A percentile compares a stretch with the other conserved stretches of the same genome.
Evolutionary conservation across 1,140 invertebrate species (phyloP).

Genomic region (Lordiphosa stackelbergi): DNA sequence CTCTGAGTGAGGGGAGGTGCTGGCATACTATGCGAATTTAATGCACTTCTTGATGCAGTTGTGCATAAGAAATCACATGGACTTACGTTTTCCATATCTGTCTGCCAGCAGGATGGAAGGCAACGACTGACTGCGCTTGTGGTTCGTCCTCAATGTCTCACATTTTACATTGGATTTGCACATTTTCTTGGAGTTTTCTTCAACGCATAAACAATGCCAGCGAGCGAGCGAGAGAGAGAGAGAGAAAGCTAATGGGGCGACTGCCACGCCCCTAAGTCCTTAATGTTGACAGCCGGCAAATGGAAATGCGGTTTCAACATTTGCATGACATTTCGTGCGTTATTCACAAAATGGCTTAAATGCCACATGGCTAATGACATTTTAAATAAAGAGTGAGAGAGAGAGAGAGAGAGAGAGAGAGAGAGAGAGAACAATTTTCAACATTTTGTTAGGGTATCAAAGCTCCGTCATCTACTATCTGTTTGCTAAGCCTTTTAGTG

Average conservation of each 20-base stretch:
- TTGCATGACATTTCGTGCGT: slow-evolving; percentile 57
- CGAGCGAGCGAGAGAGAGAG: slow-evolving; percentile 3
- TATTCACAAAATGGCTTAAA: slow-evolving; percentile 65
- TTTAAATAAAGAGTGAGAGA: slow-evolving; percentile 38
- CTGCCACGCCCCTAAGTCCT: slow-evolving; percentile 20
- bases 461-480: neutral
- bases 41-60: slow-evolving; percentile 56
- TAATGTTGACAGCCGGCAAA: slow-evolving; percentile 57
- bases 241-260: slow-evolving; percentile 15
- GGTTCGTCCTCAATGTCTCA: slow-evolving; percentile 13
- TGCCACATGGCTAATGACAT: slow-evolving; percentile 70
- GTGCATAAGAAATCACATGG: slow-evolving; percentile 56
- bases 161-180: slow-evolving; percentile 40
- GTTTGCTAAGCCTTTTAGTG: slow-evolving; percentile 27
- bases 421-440: no score
- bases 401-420: neutral
- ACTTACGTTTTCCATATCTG: slow-evolving; percentile 36
- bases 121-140: slow-evolving; percentile 6
- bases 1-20: slow-evolving; percentile 6
- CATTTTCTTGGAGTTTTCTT: slow-evolving; percentile 16
- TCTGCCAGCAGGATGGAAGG: neutral
- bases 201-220: slow-evolving; percentile 42
- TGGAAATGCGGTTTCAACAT: slow-evolving; percentile 69
- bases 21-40: slow-evolving; percentile 48
- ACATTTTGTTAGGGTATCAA: no score